Percentiles rank a stretch among this genome's conserved stretches.
Evolutionary conservation across 1,140 invertebrate species (phyloP).

Genomic region (Anastatus disparis): DNA sequence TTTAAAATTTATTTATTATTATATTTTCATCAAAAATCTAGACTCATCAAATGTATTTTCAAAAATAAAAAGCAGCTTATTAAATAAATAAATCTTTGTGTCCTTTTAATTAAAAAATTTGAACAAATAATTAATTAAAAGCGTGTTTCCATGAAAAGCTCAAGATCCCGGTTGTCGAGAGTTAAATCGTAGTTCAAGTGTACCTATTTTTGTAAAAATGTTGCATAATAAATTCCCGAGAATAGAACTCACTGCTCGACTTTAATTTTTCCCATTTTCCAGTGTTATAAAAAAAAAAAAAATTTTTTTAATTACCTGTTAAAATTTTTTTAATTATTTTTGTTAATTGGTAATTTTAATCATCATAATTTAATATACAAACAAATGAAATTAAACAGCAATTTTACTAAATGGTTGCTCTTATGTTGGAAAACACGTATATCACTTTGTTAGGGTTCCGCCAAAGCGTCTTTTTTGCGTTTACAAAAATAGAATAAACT

Average conservation of each 20-base stretch:
- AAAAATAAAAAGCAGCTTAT: no score
- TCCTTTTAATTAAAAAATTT: no score
- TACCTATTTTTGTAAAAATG: slow-evolving; percentile 31
- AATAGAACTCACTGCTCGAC: not conserved
- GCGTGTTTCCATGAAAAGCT: not conserved
- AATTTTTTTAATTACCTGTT: no score
- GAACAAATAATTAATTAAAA: no score
- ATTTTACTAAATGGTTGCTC: no score
- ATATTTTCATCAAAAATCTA: no score
- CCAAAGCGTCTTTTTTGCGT: slow-evolving; percentile 22
- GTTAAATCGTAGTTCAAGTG: slow-evolving; percentile 14
- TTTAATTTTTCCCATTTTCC: not conserved
- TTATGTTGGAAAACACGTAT: not conserved
- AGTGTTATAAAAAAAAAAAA: not conserved
- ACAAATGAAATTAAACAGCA: no score
- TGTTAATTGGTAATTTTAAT: not conserved
- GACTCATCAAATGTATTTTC: no score
- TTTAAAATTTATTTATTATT: no score
- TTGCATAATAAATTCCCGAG: slow-evolving; percentile 33
- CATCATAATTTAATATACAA: not conserved
- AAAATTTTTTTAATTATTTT: not conserved
- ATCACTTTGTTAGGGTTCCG: not conserved
- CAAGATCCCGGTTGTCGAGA: not conserved
- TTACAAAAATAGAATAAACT: slow-evolving; percentile 62
- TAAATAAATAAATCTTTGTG: no score